These are phyloP conservation scores for Coracias cyanogaster DNA, from an alignment of 2,797 vertebrate genomes.

Conservation along the genomic window DNA sequence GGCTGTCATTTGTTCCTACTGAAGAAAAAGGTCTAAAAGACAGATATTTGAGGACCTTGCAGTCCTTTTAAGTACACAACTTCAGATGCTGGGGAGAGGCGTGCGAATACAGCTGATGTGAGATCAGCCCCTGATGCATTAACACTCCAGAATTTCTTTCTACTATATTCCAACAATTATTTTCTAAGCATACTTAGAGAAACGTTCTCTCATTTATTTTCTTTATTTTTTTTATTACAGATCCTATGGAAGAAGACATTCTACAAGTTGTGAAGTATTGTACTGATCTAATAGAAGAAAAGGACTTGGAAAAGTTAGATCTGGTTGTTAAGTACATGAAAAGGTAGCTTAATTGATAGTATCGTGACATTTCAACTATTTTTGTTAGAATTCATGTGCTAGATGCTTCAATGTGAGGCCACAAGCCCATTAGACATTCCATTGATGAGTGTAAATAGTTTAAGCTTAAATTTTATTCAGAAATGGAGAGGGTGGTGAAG, in stretches of 20 bases:
- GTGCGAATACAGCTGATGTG: neutral
- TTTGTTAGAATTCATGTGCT: neutral
- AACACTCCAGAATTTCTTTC: neutral
- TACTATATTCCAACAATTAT: neutral
- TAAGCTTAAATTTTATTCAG: neutral
- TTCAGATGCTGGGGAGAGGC: neutral
- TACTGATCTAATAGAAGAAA: conserved; percentile 97
- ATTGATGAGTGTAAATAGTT: neutral
- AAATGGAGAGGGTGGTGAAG: neutral
- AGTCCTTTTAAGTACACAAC: neutral
- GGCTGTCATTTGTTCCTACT: neutral
- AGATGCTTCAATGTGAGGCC: neutral
- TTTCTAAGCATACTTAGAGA: neutral
- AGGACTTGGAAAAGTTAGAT: conserved; percentile 95
- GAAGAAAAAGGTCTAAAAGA: neutral
- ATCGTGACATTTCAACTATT: neutral
- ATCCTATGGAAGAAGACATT: conserved; percentile 99
- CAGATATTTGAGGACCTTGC: neutral
- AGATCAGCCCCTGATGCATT: neutral
- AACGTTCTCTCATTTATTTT: neutral
- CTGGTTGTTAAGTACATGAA: conserved; percentile 99
- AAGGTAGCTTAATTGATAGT: conserved; percentile 75
- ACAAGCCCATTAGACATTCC: neutral
- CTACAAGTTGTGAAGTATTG: conserved; percentile 97
- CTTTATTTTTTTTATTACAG: conserved; percentile 71